These are phyloP conservation scores for Schizothorax lantsangensis DNA, from an alignment of 2,797 vertebrate genomes.

Conservation along the genomic window DNA sequence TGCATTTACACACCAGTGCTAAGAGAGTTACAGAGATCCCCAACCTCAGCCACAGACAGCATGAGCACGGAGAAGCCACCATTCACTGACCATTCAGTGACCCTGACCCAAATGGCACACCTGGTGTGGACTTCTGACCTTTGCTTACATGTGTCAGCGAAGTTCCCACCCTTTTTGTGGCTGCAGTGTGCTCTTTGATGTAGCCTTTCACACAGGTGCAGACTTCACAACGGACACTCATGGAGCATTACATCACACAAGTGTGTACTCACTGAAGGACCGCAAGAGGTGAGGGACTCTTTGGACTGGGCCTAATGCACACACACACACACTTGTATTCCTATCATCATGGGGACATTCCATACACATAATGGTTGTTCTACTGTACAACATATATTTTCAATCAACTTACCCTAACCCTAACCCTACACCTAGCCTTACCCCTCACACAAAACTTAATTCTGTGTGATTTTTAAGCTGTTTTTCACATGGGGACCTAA, in stretches of 20 bases:
- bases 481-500: too few relatives aligned
- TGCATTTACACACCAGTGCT: background rate
- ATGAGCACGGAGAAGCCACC: too few relatives aligned
- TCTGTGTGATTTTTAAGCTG: too few relatives aligned
- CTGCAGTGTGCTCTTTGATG: background rate
- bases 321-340: background rate
- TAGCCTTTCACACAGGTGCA: background rate
- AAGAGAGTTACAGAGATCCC: background rate
- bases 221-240: slow-evolving; percentile 1
- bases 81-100: background rate
- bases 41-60: background rate
- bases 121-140: background rate
- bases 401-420: background rate
- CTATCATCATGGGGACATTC: too few relatives aligned
- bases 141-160: slow-evolving; percentile 5
- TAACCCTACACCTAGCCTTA: background rate
- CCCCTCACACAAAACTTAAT: background rate
- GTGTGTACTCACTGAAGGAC: background rate
- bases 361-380: too few relatives aligned
- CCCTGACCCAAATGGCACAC: slow-evolving; percentile 62
- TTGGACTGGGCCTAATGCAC: background rate
- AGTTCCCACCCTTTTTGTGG: slow-evolving; percentile 15
- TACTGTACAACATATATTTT: background rate
- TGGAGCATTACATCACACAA: background rate
- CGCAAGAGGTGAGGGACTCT: background rate